A percentile compares a stretch with the other conserved stretches of the same genome.
These are phyloP conservation scores for Peromyscus eremicus DNA, from an alignment of 2,797 vertebrate species.

Conservation along the genomic window DNA sequence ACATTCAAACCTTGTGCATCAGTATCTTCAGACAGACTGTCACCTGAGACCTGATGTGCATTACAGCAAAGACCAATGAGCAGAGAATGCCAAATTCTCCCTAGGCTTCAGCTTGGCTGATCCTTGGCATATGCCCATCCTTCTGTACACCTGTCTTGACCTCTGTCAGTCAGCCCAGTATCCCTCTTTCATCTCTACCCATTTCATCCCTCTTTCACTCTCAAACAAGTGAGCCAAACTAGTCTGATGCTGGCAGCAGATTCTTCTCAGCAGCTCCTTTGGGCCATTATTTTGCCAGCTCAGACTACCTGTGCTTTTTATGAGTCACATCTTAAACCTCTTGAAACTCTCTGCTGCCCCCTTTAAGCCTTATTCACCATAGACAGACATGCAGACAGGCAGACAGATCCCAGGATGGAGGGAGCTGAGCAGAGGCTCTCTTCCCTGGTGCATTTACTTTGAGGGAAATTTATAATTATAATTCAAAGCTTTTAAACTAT, in stretches of 20 bases:
- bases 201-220: neutral
- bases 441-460: neutral
- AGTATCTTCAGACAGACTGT: neutral
- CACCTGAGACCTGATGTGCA: neutral
- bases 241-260: neutral
- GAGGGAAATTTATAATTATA: neutral
- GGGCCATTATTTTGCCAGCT: neutral
- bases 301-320: neutral
- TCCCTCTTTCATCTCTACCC: too few species aligned
- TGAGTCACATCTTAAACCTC: neutral
- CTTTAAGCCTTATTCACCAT: neutral
- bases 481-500: neutral
- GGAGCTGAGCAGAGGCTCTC: neutral
- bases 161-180: neutral
- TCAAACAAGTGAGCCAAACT: neutral
- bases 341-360: neutral
- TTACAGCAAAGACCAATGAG: neutral
- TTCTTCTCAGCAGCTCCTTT: too few species aligned
- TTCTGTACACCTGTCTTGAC: neutral
- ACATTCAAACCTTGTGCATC: neutral
- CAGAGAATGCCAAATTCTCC: neutral
- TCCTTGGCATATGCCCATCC: too few species aligned
- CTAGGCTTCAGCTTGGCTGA: neutral
- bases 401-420: neutral
- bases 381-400: neutral